A percentile compares a stretch with the other conserved stretches of the same genome.
phyloP scores from a whole-genome alignment of 2,113 vertebrate species.

The Orycteropus afer region DNA sequence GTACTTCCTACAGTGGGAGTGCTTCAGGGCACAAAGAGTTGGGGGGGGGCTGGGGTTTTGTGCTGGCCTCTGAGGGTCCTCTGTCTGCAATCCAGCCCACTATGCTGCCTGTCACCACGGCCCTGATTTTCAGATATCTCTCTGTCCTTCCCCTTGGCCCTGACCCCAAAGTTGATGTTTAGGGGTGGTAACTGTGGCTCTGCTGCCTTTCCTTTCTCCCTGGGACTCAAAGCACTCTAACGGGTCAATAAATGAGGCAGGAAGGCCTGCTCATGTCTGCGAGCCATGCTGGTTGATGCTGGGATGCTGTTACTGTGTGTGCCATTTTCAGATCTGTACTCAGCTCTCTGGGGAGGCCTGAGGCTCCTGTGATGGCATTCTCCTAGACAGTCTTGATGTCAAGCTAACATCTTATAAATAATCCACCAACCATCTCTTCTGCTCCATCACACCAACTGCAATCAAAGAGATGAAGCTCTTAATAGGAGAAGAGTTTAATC shows the following conservation, averaged over 20 bases:
- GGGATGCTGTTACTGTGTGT: neutral
- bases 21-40: neutral
- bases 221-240: neutral
- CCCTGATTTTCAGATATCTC: neutral
- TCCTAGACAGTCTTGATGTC: neutral
- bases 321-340: neutral
- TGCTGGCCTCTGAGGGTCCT: neutral
- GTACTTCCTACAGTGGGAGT: too few relatives aligned
- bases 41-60: neutral
- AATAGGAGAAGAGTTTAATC: neutral
- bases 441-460: neutral
- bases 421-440: neutral
- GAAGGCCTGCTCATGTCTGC: neutral
- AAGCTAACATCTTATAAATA: conserved; percentile 18
- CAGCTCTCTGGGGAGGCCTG: fast-evolving
- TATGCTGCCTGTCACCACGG: fast-evolving
- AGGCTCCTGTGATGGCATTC: neutral
- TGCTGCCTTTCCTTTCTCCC: neutral
- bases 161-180: fast-evolving
- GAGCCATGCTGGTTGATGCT: neutral
- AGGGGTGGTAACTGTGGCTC: neutral
- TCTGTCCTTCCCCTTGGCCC: neutral
- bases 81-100: fast-evolving
- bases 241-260: fast-evolving
- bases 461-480: neutral